Conservation (phyloP, 2,888 invertebrate genomes). For the Periphyllus acericola region DNA sequence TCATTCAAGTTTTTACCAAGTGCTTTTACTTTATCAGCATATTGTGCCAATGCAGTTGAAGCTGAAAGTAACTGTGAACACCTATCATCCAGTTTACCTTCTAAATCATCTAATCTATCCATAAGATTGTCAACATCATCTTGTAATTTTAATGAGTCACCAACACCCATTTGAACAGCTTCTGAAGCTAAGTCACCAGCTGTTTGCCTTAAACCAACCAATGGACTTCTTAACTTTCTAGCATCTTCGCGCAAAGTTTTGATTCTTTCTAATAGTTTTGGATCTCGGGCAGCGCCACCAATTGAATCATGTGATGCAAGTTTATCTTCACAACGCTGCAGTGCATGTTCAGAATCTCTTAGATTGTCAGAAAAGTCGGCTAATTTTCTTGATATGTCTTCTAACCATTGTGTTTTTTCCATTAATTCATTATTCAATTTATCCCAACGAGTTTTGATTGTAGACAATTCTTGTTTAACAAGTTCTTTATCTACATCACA, state of each 20-base stretch:
- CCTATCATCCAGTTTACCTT: constrained; percentile 80
- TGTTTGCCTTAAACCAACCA: constrained; percentile 74
- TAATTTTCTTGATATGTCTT: constrained; percentile 83
- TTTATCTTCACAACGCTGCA: constrained; percentile 90
- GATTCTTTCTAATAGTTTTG: constrained; percentile 85
- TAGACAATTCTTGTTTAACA: constrained; percentile 82
- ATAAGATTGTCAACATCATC: constrained; percentile 82
- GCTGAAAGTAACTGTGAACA: constrained; percentile 84
- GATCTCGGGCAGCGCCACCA: constrained; percentile 81
- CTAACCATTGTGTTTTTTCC: constrained; percentile 81
- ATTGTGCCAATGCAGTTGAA: constrained; percentile 85
- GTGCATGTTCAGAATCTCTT: constrained; percentile 83
- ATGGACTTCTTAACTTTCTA: constrained; percentile 79
- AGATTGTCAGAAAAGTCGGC: constrained; percentile 87
- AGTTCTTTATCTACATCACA: constrained; percentile 93
- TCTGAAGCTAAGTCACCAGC: constrained; percentile 82
- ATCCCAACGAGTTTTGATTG: constrained; percentile 90
- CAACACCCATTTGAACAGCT: constrained; percentile 80
- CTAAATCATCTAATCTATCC: constrained; percentile 81
- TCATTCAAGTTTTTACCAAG: constrained; percentile 80
- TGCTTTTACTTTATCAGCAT: constrained; percentile 86
- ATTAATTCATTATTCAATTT: constrained; percentile 84
- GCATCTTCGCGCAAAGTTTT: constrained; percentile 85
- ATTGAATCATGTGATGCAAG: constrained; percentile 79
- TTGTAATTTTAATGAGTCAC: constrained; percentile 81